Evolutionary conservation across 2,797 vertebrate species (phyloP).

Genomic region (Serranus cabrilla): DNA sequence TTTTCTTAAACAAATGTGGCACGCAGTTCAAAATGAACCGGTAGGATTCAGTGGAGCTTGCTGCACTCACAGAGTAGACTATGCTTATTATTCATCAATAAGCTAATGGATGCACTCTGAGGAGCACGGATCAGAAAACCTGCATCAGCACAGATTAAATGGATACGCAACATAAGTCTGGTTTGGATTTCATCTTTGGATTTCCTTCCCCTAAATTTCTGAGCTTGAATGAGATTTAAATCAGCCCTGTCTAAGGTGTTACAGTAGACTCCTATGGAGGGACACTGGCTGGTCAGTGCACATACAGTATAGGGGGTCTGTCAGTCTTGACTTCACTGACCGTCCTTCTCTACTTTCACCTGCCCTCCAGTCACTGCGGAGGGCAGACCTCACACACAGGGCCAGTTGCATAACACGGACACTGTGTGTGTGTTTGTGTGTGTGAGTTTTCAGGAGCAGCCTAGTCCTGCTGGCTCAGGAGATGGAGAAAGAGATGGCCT

Average conservation of each 20-base stretch:
- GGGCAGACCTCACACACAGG: conserved; percentile 61
- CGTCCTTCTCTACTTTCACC: conserved; percentile 57
- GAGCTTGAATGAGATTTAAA: background rate
- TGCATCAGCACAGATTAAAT: background rate
- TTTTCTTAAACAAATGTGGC: conserved; percentile 13
- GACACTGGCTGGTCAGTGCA: background rate
- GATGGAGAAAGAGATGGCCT: conserved; percentile 72
- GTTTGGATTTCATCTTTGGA: background rate
- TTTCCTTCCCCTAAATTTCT: background rate
- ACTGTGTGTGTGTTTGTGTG: conserved; percentile 21
- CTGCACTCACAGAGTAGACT: background rate
- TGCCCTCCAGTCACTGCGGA: conserved; percentile 57
- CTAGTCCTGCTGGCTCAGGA: conserved; percentile 77
- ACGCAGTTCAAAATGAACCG: conserved; percentile 20
- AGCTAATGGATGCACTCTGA: background rate
- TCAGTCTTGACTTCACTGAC: conserved; percentile 29
- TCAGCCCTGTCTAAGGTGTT: background rate
- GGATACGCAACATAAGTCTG: background rate
- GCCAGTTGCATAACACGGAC: conserved; percentile 63
- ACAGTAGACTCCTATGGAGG: background rate
- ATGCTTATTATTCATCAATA: background rate
- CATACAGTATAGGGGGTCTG: conserved; percentile 4
- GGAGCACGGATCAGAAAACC: background rate
- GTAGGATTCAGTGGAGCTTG: background rate
- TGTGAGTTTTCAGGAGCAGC: conserved; percentile 48